Percentiles rank a stretch among this genome's conserved stretches.
These are phyloP conservation scores for Hirtodrosophila confusa DNA, from an alignment of 2,888 invertebrate genomes.

Conservation along the genomic window DNA sequence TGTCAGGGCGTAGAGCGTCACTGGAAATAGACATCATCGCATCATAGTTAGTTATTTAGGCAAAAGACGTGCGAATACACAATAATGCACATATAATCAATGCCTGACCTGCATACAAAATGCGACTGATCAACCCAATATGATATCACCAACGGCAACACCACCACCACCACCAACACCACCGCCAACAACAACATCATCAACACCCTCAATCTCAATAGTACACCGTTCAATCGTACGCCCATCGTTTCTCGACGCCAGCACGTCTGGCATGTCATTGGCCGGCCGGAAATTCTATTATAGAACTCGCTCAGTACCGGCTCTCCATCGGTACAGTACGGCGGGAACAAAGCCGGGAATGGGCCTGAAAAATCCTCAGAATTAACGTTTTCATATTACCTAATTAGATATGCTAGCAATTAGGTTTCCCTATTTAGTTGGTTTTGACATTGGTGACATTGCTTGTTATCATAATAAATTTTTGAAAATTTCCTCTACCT, in stretches of 20 bases:
- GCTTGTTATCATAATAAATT: too few species aligned
- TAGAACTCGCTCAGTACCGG: slow-evolving; percentile 11
- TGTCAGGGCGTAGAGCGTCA: slow-evolving; percentile 75
- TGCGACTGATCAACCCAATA: slow-evolving; percentile 42
- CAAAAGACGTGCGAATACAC: slow-evolving; percentile 41
- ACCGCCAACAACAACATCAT: slow-evolving; percentile 5
- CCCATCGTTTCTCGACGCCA: slow-evolving; percentile 66
- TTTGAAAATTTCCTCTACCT: too few species aligned
- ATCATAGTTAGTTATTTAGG: slow-evolving; percentile 43
- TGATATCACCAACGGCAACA: slow-evolving; percentile 61
- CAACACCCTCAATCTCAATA: slow-evolving; percentile 15
- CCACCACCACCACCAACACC: slow-evolving; percentile 1
- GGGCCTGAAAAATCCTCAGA: too few species aligned
- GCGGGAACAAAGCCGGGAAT: neutral
- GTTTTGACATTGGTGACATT: too few species aligned
- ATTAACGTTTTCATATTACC: neutral
- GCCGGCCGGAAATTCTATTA: slow-evolving; percentile 33
- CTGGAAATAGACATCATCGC: slow-evolving; percentile 61
- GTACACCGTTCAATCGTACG: slow-evolving; percentile 42
- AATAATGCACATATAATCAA: neutral
- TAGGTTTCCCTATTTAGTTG: too few species aligned
- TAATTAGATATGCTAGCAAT: too few species aligned
- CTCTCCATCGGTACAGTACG: neutral
- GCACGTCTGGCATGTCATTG: slow-evolving; percentile 54
- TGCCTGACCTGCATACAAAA: slow-evolving; percentile 55